phyloP scores from a whole-genome alignment of 2,797 vertebrate species.

The Malacoraja senta region DNA sequence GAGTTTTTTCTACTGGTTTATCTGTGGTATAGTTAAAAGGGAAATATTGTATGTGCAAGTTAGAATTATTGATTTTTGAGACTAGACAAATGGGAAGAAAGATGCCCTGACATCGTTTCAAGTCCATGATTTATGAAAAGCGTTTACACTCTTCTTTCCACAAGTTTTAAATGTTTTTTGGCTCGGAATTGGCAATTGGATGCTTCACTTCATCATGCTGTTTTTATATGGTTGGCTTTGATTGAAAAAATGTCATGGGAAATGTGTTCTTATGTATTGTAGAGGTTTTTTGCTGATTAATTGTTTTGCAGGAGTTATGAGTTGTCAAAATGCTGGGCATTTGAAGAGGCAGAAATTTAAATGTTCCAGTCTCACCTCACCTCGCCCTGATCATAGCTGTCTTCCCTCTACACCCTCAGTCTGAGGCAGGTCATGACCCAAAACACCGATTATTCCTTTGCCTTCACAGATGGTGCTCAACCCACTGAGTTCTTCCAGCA shows the following conservation, averaged over 20 bases:
- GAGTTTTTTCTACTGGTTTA: background rate
- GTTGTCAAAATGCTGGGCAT: background rate
- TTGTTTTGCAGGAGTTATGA: background rate
- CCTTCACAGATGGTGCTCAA: too few relatives aligned
- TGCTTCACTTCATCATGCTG: constrained; percentile 45
- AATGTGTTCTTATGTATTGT: constrained; percentile 45
- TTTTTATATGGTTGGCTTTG: constrained; percentile 46
- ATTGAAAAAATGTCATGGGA: constrained; percentile 45
- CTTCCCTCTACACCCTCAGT: too few relatives aligned
- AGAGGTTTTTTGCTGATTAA: background rate
- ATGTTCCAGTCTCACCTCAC: background rate
- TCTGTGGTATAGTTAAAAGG: background rate
- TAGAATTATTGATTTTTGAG: background rate
- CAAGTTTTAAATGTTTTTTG: constrained; percentile 49
- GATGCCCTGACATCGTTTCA: constrained; percentile 20
- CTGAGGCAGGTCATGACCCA: too few relatives aligned
- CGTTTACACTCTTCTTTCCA: constrained; percentile 56
- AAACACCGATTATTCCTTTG: too few relatives aligned
- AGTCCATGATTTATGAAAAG: constrained; percentile 40
- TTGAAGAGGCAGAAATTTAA: background rate
- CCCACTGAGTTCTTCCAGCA: too few relatives aligned
- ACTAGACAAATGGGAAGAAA: background rate
- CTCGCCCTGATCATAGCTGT: background rate
- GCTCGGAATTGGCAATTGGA: constrained; percentile 45
- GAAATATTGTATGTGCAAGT: background rate